Conservation (phyloP, 2,797 vertebrate genomes). For the Siniperca undulata region DNA sequence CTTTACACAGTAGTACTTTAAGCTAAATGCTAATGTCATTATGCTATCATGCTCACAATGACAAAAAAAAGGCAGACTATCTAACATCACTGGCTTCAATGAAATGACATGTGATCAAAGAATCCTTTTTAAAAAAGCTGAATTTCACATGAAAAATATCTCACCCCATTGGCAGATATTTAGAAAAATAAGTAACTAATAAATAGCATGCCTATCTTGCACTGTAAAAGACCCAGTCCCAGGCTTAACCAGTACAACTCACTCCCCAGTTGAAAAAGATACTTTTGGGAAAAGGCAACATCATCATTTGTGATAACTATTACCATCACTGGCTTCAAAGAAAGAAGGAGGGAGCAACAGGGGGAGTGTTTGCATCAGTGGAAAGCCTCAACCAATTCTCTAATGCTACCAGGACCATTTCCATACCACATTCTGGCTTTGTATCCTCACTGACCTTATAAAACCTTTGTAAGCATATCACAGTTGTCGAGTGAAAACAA, state of each 20-base stretch:
- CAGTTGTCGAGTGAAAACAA: slow-evolving; percentile 55
- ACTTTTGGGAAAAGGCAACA: slow-evolving; percentile 51
- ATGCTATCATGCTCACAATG: neutral
- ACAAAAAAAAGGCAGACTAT: neutral
- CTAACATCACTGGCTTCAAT: slow-evolving; percentile 13
- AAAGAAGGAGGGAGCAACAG: slow-evolving; percentile 46
- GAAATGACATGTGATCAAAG: slow-evolving; percentile 3
- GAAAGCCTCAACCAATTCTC: slow-evolving; percentile 70
- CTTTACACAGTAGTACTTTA: neutral
- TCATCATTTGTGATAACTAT: slow-evolving; percentile 76
- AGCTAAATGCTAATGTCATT: neutral
- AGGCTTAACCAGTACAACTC: slow-evolving; percentile 28
- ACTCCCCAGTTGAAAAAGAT: slow-evolving; percentile 33
- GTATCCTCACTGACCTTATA: slow-evolving; percentile 64
- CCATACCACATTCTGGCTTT: slow-evolving; percentile 75
- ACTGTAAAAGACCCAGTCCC: slow-evolving; percentile 20
- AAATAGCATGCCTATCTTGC: slow-evolving; percentile 16
- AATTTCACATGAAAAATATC: slow-evolving; percentile 9
- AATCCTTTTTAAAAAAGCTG: slow-evolving; percentile 11
- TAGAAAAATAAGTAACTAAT: slow-evolving; percentile 21
- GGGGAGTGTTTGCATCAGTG: slow-evolving; percentile 62
- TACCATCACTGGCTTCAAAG: slow-evolving; percentile 78
- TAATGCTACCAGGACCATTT: slow-evolving; percentile 73
- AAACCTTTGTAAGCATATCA: slow-evolving; percentile 65
- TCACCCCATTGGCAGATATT: slow-evolving; percentile 23